Base-by-base conservation (phyloP, 2,797 vertebrate species). In the Pangasius djambal region DNA sequence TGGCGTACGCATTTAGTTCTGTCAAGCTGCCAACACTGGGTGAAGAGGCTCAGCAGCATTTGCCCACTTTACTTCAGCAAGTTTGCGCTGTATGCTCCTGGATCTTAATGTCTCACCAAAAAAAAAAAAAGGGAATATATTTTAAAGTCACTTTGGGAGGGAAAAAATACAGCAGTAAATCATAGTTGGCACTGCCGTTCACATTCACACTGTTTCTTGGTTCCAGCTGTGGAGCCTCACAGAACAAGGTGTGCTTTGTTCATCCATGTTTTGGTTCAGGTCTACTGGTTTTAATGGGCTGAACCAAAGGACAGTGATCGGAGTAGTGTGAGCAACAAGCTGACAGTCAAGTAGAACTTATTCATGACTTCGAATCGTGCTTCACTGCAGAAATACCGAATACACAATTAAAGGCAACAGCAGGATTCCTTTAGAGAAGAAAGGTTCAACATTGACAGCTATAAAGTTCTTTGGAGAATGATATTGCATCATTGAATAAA, bases 241-340 rank as follows among this genome's bases (percentile, higher is more conserved):
- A 93, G 91, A 91, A 93, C 90, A 92, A 91, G 87, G 89, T 89
- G 88, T 87, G 87, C 94, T 94, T 91, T 94, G 92, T 93, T 55
- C 89, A 90, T 88, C 91, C 91, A 87, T 94, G 90, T 95, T 94
- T 94, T 88, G 89, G 92, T 95, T 96, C 87, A 93, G 92, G 93
- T 95, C 95, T 94, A 89, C 88, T 93, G 50, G 86, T 86, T 94
- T 93, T 95, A 93, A 94, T 93, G 69, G 83, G 44, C 48, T n/a
- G 9, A 69, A 84, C 50, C 82, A 82, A 63, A 31, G 28, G 85
- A 74, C 40, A 63, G 69, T 90, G 55, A 40, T 57, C 63, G 57
- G 65, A 72, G 34, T 67, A 83, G 34, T 89, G 65, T 79, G 44
- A 52, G 78, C 37, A 87, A 67, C 52, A 31, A 82, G 52, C 59